Base-by-base conservation (phyloP, 2,888 invertebrate genomes). In the Coenonympha glycerion region DNA sequence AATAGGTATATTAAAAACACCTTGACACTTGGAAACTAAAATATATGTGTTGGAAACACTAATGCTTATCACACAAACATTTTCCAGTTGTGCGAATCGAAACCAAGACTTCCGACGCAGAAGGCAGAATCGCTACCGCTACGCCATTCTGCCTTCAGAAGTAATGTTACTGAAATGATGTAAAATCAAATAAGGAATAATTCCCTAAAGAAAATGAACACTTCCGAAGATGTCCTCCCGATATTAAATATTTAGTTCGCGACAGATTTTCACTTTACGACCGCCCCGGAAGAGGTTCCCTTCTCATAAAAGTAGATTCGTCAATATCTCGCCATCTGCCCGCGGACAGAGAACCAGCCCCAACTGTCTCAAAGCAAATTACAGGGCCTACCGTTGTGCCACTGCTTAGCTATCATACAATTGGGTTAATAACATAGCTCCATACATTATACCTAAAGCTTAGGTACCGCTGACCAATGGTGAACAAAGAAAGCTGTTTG, bases 271-370 rank as follows among this genome's bases (percentile, higher is more conserved):
- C 49, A 49, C 47, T 55, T 55, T 49, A 55, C 52, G 49, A 55
- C 31, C 31, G 46, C 46, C 36, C 42, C 46, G 8, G 47, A 46
- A 55, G 30, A 68, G 66, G 64, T 61, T 65, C 62, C 62, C 68
- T n/a, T n/a, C n/a, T 66, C 76, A 78, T 84, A 83, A 84, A 83
- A 77, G 77, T 78, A 77, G 73, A 72, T 68, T 64, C 68, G 67
- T 68, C 79, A 78, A 84, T 83, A 81, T 77, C 78, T 69, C 73
- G 65, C 76, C 85, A 83, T 80, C 85, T 84, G 84, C 69, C 69
- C 69, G 64, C 65, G 69, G 74, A 73, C n/a, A n/a, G n/a, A n/a
- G n/a, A n/a, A n/a, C 78, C 74, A 72, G 75, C 75, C 72, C 73
- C 62, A 67, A 70, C 74, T 83, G 78, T 79, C 73, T 78, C 75